Evolutionary conservation across 2,797 vertebrate species (phyloP).

Genomic region (Sebastes itinus): DNA sequence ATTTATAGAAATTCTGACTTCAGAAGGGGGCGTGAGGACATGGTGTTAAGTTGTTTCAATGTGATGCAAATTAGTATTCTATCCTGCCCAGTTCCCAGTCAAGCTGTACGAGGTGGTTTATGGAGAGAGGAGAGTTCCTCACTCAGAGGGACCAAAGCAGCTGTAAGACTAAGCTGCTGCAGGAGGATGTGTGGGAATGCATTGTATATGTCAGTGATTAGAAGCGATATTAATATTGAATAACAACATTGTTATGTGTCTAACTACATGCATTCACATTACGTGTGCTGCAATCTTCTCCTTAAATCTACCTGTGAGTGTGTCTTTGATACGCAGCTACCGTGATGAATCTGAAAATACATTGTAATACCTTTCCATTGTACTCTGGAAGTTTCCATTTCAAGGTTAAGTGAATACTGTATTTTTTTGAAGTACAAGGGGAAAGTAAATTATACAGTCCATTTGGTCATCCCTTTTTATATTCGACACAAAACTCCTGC

Average conservation of each 20-base stretch:
- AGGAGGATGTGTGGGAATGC: neutral
- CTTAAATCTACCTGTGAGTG: neutral
- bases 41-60: conserved; percentile 18
- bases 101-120: conserved; percentile 27
- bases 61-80: conserved; percentile 44
- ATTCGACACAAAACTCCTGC: neutral
- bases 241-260: neutral
- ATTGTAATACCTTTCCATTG: conserved; percentile 10
- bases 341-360: neutral
- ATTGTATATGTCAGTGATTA: neutral
- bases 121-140: conserved; percentile 19
- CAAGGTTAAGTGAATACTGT: neutral
- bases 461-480: neutral
- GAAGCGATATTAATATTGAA: neutral
- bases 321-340: neutral
- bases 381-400: neutral
- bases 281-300: neutral
- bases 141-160: conserved; percentile 17
- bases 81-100: conserved; percentile 14
- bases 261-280: neutral
- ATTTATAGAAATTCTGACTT: conserved; percentile 20
- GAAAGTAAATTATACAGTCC: neutral
- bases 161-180: conserved; percentile 30
- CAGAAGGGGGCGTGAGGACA: conserved; percentile 22
- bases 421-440: neutral